phyloP scores from a whole-genome alignment of 1,140 invertebrate genomes.

The Panulirus ornatus region DNA sequence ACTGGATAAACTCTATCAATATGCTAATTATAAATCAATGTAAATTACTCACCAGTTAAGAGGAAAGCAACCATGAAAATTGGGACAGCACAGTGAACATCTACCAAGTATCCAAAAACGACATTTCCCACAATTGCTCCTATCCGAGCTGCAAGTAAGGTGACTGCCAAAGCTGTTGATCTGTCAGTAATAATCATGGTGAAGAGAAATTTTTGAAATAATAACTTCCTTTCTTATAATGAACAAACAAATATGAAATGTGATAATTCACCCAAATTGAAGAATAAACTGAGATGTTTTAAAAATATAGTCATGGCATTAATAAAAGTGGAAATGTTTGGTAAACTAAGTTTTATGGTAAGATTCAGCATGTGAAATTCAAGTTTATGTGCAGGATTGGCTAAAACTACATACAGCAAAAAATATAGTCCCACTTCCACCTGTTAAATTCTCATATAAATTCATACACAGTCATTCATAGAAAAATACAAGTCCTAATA shows the following conservation, averaged over 20 bases:
- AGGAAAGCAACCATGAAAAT: constrained; percentile 63
- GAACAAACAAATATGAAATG: background rate
- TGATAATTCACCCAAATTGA: no score
- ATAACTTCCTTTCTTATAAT: background rate
- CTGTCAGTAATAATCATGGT: constrained; percentile 18
- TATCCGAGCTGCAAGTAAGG: constrained; percentile 59
- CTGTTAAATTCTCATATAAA: no score
- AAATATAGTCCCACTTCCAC: no score
- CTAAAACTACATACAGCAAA: no score
- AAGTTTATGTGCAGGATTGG: no score
- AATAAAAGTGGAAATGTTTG: no score
- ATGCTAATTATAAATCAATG: background rate
- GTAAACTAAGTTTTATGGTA: no score
- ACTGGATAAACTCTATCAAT: background rate
- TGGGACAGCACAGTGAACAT: constrained; percentile 69
- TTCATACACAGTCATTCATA: no score
- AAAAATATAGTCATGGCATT: no score
- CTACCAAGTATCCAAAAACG: constrained; percentile 68
- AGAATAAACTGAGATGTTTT: no score
- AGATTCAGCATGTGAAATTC: no score
- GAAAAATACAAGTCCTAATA: no score
- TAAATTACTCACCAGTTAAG: constrained; percentile 18
- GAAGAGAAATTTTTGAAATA: background rate
- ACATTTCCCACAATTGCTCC: constrained; percentile 69
- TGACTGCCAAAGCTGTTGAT: constrained; percentile 70